Evolutionary conservation across 2,888 invertebrate species (phyloP), one percentile per base, ranked within the genome.

Genomic region (Merodon equestris): DNA sequence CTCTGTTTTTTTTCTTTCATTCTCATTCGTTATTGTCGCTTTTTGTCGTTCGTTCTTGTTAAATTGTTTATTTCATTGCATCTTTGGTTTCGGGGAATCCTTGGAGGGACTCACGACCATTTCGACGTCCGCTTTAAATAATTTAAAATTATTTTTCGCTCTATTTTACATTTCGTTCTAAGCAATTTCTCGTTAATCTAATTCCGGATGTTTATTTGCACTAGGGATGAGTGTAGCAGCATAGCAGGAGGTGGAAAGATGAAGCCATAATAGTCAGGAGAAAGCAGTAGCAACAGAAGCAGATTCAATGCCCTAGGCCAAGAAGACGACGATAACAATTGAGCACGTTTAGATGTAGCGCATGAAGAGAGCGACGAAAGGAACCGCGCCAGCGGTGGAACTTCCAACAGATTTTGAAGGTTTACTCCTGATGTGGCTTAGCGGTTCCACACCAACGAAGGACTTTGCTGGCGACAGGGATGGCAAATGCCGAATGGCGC

Each of bases 161-260:
- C 64, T 54, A 58, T 71, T 71, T 56, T 60, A 15, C 51, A 47
- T 72, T 72, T 72, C 56, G 36, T 77, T 73, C 72, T 61, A 61
- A 72, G 66, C 72, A 77, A 77, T 66, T 77, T 61, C 76, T 72
- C 47, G 40, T 56, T 73, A 72, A 72, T 77, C 73, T 73, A 67
- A 72, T 77, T 67, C 61, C 72, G 76, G 76, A 77, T 67, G 67
- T 72, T 70, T 61, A 61, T 70, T 70, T 70, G 60, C 66, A 42
- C 51, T 64, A n/a, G 51, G 0, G 17, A 45, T 27, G 27, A 2
- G 27, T 27, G 27, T 27, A 27, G 2, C 34, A 18, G n/a, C 3
- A 42, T 12, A 18, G 50, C 40, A 40, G n/a, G 13, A 40, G 45
- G 7, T 27, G 27, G 2, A 7, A 27, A 27, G 27, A 27, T 27